phyloP scores from a whole-genome alignment of 2,888 invertebrate species.

The Leptopterna dolabrata region DNA sequence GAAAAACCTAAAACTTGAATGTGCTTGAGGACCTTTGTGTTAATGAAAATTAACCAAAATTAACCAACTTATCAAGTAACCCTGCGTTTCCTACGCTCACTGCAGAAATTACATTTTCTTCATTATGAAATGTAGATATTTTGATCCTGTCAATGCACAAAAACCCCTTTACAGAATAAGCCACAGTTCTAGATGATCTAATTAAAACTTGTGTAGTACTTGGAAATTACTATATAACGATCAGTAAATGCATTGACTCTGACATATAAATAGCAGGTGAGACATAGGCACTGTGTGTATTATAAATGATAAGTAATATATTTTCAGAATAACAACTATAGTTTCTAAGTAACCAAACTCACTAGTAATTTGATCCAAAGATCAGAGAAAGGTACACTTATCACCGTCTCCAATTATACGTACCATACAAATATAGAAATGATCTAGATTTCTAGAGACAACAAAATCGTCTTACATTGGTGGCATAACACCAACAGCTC shows the following conservation, averaged over 20 bases:
- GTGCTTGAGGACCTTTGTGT: no score
- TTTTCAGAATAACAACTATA: slow-evolving; percentile 13
- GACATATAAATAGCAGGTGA: slow-evolving; percentile 40
- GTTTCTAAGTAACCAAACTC: slow-evolving; percentile 24
- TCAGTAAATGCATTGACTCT: slow-evolving; percentile 50
- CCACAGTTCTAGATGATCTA: not conserved
- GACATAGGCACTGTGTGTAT: slow-evolving; percentile 59
- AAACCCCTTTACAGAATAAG: not conserved
- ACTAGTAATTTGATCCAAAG: slow-evolving; percentile 22
- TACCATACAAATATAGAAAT: slow-evolving; percentile 47
- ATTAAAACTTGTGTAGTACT: not conserved
- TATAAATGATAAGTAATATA: slow-evolving; percentile 13
- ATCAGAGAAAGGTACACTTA: slow-evolving; percentile 36
- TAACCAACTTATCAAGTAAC: no score
- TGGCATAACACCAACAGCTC: slow-evolving; percentile 21
- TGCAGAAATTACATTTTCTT: no score
- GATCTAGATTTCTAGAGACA: slow-evolving; percentile 32
- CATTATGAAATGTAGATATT: no score
- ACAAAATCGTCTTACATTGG: not conserved
- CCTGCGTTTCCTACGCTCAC: no score
- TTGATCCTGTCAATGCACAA: not conserved
- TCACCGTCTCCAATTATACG: slow-evolving; percentile 30
- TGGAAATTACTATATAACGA: not conserved
- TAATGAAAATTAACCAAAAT: no score
- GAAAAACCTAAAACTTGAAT: no score